These are phyloP conservation scores for Rhinopithecus roxellana DNA, from an alignment of 2,113 vertebrate genomes.

Conservation along the genomic window DNA sequence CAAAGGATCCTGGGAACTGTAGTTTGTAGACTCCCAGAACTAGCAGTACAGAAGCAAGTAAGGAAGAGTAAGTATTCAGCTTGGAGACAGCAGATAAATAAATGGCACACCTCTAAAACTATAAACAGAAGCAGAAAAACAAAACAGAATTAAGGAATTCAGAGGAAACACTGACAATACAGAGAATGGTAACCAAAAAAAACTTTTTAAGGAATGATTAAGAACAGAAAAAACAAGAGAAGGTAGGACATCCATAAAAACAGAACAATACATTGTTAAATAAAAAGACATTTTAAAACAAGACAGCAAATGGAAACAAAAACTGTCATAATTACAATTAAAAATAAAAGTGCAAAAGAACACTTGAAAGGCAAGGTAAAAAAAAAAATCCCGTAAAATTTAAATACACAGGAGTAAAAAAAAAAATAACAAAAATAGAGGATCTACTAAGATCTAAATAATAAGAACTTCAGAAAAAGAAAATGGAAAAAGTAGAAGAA, in stretches of 20 bases:
- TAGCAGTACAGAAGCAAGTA: not conserved
- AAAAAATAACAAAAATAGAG: not conserved
- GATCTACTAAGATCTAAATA: not conserved
- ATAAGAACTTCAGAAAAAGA: not conserved
- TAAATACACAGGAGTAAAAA: not conserved
- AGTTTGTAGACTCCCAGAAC: not conserved
- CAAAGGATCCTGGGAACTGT: not conserved
- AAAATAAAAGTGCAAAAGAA: conserved; percentile 30
- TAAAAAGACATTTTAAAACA: not conserved
- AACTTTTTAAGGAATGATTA: not conserved
- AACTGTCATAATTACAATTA: not conserved
- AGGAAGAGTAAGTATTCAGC: not conserved
- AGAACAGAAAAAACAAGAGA: not conserved
- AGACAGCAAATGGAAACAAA: not conserved
- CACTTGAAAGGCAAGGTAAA: not conserved
- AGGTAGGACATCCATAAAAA: not conserved
- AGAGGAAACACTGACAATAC: not conserved
- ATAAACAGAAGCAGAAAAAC: not conserved
- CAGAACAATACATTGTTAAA: not conserved
- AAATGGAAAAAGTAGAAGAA: not conserved
- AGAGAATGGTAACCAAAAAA: not conserved
- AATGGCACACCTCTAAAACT: not conserved
- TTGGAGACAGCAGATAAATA: not conserved
- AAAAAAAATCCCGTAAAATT: not conserved
- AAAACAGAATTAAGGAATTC: not conserved